A percentile compares a stretch with the other conserved stretches of the same genome.
Evolutionary conservation across 2,888 invertebrate genomes (phyloP).

Genomic region (Lamellibrachia satsuma): DNA sequence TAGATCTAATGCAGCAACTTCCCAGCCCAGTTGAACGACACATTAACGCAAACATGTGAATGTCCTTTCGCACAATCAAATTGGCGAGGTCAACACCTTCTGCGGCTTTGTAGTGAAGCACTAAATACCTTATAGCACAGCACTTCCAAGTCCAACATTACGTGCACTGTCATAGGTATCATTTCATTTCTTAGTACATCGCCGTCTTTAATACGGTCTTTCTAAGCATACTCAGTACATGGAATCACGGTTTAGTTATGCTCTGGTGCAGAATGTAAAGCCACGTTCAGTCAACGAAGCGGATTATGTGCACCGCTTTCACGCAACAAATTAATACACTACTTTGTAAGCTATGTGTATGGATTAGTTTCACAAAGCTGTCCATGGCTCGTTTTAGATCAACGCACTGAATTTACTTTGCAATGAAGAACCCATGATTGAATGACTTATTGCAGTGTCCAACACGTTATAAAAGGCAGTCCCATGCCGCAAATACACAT

Average conservation of each 20-base stretch:
- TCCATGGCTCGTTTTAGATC: not conserved
- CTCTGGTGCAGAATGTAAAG: not conserved
- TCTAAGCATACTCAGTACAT: not conserved
- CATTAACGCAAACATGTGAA: not conserved
- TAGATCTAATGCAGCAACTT: not conserved
- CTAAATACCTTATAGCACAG: not conserved
- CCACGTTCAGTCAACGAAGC: not conserved
- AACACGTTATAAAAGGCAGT: not conserved
- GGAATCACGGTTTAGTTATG: not conserved
- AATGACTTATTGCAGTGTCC: not conserved
- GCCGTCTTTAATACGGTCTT: not conserved
- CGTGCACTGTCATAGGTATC: not conserved
- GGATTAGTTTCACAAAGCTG: not conserved
- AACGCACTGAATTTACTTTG: not conserved
- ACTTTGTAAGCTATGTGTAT: not conserved
- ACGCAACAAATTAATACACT: not conserved
- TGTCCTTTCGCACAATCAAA: not conserved
- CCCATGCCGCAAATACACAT: not conserved
- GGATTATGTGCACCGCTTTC: not conserved
- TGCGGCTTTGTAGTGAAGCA: constrained; percentile 1
- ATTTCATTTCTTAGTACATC: not conserved
- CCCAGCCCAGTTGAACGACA: not conserved
- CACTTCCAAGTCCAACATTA: not conserved
- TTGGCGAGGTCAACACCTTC: not conserved
- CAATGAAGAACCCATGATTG: not conserved